Evolutionary conservation across 2,888 invertebrate species (phyloP).

Genomic region (Clistopyga incitator): DNA sequence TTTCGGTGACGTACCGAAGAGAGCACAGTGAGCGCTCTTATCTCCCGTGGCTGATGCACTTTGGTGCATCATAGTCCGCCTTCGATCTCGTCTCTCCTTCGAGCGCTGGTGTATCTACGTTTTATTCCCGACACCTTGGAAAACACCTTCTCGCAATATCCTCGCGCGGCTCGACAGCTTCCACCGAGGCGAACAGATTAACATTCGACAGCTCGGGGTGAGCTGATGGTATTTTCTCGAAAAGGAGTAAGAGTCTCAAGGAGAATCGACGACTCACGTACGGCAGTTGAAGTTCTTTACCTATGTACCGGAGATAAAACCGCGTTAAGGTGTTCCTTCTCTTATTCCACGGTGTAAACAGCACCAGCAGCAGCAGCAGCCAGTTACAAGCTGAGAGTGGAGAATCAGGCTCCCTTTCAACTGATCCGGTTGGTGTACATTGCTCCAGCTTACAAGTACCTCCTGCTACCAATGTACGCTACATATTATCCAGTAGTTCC

Average conservation of each 20-base stretch:
- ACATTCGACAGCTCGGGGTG: constrained; percentile 46
- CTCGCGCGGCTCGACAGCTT: constrained; percentile 12
- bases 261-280: constrained; percentile 38
- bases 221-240: constrained; percentile 23
- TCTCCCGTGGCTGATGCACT: background rate
- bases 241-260: constrained; percentile 18
- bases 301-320: constrained; percentile 52
- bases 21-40: background rate
- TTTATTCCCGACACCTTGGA: constrained; percentile 57
- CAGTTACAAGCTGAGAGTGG: constrained; percentile 29
- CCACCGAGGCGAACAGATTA: constrained; percentile 12
- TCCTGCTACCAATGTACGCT: constrained; percentile 43
- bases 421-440: constrained; percentile 52
- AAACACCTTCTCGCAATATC: constrained; percentile 6
- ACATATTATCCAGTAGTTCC: constrained; percentile 64
- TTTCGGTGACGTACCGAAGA: background rate
- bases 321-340: constrained; percentile 56
- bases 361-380: constrained; percentile 42
- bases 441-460: constrained; percentile 36
- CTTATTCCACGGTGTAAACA: constrained; percentile 53
- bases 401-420: constrained; percentile 64
- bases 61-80: background rate
- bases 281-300: constrained; percentile 5
- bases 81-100: constrained; percentile 9
- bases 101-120: background rate